These are phyloP conservation scores for Steinernema khuongi DNA, from an alignment of 1,140 invertebrate species.

Conservation along the genomic window DNA sequence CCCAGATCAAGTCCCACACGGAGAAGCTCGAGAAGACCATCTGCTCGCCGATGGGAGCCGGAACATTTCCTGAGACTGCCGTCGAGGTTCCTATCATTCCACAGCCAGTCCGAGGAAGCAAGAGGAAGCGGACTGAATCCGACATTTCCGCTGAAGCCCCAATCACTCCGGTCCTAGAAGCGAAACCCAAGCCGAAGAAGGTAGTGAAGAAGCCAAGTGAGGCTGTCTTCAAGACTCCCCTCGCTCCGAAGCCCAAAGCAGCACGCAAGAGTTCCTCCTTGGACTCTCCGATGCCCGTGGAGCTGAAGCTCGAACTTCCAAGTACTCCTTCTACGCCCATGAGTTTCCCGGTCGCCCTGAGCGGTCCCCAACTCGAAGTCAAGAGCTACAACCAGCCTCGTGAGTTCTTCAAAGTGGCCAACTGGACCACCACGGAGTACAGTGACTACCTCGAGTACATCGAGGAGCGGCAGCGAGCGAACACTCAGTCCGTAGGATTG, in stretches of 20 bases:
- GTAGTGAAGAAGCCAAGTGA: background rate
- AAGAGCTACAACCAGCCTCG: background rate
- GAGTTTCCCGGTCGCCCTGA: background rate
- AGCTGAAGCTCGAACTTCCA: background rate
- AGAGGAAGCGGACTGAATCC: background rate
- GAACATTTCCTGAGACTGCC: background rate
- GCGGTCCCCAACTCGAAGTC: background rate
- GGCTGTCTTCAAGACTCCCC: background rate
- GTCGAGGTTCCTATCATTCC: background rate
- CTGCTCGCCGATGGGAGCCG: background rate
- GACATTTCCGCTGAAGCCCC: background rate
- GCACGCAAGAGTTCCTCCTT: background rate
- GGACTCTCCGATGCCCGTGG: background rate
- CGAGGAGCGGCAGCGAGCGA: slow-evolving; percentile 5
- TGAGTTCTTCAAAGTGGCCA: background rate
- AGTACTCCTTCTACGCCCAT: background rate
- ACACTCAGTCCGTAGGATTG: background rate
- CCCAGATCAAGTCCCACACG: background rate
- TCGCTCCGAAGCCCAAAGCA: background rate
- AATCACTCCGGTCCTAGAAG: background rate
- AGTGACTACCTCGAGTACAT: slow-evolving; percentile 2
- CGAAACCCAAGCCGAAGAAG: background rate
- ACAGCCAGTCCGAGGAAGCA: background rate
- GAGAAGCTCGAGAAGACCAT: background rate
- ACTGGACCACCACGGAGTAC: background rate